These are phyloP conservation scores for Torymus aiolomorphi DNA, from an alignment of 2,888 invertebrate genomes.

Conservation along the genomic window DNA sequence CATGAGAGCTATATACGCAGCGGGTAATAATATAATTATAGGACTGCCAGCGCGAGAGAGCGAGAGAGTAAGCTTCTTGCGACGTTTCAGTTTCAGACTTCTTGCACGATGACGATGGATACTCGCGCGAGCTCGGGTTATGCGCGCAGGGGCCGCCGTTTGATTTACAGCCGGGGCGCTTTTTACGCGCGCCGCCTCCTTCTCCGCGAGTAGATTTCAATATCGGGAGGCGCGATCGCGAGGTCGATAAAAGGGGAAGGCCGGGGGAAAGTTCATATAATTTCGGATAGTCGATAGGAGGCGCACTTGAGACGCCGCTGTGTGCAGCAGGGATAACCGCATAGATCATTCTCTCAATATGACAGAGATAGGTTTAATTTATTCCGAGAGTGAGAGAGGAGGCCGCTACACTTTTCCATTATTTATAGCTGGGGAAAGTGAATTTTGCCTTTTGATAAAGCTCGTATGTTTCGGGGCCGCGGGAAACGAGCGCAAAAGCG, in stretches of 20 bases:
- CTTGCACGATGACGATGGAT: not conserved
- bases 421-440: not conserved
- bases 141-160: not conserved
- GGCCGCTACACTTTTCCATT: conserved; percentile 1
- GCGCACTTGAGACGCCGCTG: conserved; percentile 5
- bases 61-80: conserved; percentile 42
- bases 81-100: conserved; percentile 64
- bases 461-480: not conserved
- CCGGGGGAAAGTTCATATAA: conserved; percentile 27
- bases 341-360: conserved; percentile 21
- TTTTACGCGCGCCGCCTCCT: conserved; percentile 40
- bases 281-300: conserved; percentile 14
- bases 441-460: conserved; percentile 3
- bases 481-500: no score
- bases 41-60: conserved; percentile 63
- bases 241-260: conserved; percentile 22
- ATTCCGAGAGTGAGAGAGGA: not conserved
- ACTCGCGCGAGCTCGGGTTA: conserved; percentile 2
- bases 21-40: conserved; percentile 74
- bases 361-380: conserved; percentile 19
- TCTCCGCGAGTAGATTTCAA: conserved; percentile 57
- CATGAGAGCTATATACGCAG: conserved; percentile 66
- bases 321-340: not conserved
- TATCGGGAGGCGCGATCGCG: conserved; percentile 39
- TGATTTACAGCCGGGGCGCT: conserved; percentile 56